Base-by-base conservation (phyloP, 2,888 invertebrate genomes). In the Netelia inedita region DNA sequence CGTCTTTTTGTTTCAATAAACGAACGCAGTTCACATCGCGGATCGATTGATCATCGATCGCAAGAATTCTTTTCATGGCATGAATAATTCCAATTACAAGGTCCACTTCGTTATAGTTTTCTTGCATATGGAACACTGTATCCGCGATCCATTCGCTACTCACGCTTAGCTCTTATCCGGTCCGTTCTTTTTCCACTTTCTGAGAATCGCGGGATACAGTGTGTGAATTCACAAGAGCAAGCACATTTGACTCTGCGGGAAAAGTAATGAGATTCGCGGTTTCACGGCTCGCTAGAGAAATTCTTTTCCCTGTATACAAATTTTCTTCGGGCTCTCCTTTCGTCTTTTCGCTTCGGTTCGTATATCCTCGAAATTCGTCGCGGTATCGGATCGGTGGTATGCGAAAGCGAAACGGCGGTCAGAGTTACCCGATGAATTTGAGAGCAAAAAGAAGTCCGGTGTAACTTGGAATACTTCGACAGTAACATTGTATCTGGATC, bases 211-310 rank as follows among this genome's bases (percentile, higher is more conserved):
- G 46, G 68, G 21, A 11, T 50, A 46, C 41, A 43, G 53, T 74
- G 61, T 41, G 28, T 11, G n/a, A 11, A n/a, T 28, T 28, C 28
- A 5, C 28, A 3, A 28, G 28, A 28, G 28, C 1, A 59, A 19
- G 21, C 19, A 59, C 6, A 9, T 35, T 10, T 81, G 80, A 81
- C 74, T 78, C 75, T 85, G 79, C 71, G 72, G 83, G 79, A 35
- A 71, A 80, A 84, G 85, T 83, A 79, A 85, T 85, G 85, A 85
- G 85, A 74, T 82, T 82, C 88, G 89, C 80, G 88, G 89, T 90
- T 90, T 90, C 86, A 90, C 87, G 89, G 87, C 88, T 89, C 88
- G 86, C 74, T 85, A 85, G 85, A 43, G 80, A 75, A 50, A 55
- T 78, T 59, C 61, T 63, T n/a, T 61, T 41, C 59, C 63, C 19